These are phyloP conservation scores for Neosalanx taihuensis DNA, from an alignment of 2,797 vertebrate species.

Conservation along the genomic window DNA sequence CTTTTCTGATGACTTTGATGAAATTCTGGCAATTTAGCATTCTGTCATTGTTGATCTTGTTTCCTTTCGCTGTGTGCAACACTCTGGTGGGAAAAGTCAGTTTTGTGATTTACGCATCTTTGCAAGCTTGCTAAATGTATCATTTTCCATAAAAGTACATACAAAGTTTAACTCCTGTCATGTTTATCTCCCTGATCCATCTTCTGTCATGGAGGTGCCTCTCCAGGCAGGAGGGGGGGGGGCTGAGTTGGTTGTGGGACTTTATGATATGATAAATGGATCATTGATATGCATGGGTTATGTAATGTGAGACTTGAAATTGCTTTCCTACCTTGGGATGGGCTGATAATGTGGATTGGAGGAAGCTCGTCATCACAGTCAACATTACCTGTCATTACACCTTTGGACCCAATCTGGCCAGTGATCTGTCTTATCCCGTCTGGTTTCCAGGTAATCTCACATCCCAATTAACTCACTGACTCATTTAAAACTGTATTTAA, in stretches of 20 bases:
- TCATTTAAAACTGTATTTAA: slow-evolving; percentile 9
- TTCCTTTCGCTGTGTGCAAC: slow-evolving; percentile 29
- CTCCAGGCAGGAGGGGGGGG: background rate
- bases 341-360: slow-evolving; percentile 2
- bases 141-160: slow-evolving; percentile 3
- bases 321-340: slow-evolving; percentile 15
- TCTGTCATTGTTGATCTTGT: slow-evolving; percentile 54
- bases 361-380: slow-evolving; percentile 62
- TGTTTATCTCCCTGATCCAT: background rate
- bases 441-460: slow-evolving; percentile 31
- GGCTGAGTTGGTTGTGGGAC: background rate
- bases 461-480: slow-evolving; percentile 22
- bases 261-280: slow-evolving; percentile 14
- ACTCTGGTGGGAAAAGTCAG: slow-evolving; percentile 19
- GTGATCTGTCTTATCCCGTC: slow-evolving; percentile 58
- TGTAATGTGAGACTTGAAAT: slow-evolving; percentile 3
- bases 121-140: slow-evolving; percentile 18
- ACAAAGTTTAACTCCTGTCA: background rate
- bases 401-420: slow-evolving; percentile 64
- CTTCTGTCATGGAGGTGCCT: background rate
- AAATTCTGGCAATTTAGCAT: slow-evolving; percentile 33
- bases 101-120: slow-evolving; percentile 3
- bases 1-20: slow-evolving; percentile 34
- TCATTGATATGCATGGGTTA: slow-evolving; percentile 5
- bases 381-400: slow-evolving; percentile 72